Conservation (phyloP, 1,140 invertebrate species). For the Euwallacea fornicatus region DNA sequence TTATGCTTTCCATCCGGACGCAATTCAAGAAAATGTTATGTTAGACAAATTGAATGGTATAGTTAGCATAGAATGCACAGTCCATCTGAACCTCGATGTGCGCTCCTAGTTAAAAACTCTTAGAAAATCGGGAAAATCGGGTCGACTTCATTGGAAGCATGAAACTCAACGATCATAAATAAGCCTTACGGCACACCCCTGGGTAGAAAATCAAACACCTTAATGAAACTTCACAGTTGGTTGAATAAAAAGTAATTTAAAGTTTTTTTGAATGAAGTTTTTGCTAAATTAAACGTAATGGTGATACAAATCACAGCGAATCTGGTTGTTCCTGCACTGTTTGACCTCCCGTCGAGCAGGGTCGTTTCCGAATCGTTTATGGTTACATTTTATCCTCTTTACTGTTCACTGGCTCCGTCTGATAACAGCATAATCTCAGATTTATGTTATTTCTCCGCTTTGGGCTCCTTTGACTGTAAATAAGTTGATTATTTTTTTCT, state of each 20-base stretch:
- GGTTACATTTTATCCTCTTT: conserved; percentile 26
- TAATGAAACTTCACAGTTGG: too few relatives aligned
- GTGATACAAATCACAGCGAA: too few relatives aligned
- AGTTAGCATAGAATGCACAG: too few relatives aligned
- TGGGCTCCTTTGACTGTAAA: conserved; percentile 12
- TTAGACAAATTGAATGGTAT: too few relatives aligned
- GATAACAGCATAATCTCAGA: conserved; percentile 27
- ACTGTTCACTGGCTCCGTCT: conserved; percentile 30
- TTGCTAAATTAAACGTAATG: too few relatives aligned
- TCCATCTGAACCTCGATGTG: too few relatives aligned
- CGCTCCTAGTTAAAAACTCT: too few relatives aligned
- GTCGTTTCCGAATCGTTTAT: conserved; percentile 12
- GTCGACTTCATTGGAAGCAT: neutral
- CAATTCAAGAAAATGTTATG: too few relatives aligned
- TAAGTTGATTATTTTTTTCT: conserved; percentile 19
- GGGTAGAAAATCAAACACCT: too few relatives aligned
- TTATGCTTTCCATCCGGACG: too few relatives aligned
- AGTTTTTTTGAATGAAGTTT: too few relatives aligned
- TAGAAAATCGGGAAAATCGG: neutral
- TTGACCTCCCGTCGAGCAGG: neutral
- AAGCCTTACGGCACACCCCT: neutral
- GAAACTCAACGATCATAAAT: neutral
- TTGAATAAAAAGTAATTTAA: too few relatives aligned
- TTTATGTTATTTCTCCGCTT: conserved; percentile 25
- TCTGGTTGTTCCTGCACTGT: neutral